Evolutionary conservation across 23 tunicate genomes (phyloP).

Genomic region (Oikopleura dioica): DNA sequence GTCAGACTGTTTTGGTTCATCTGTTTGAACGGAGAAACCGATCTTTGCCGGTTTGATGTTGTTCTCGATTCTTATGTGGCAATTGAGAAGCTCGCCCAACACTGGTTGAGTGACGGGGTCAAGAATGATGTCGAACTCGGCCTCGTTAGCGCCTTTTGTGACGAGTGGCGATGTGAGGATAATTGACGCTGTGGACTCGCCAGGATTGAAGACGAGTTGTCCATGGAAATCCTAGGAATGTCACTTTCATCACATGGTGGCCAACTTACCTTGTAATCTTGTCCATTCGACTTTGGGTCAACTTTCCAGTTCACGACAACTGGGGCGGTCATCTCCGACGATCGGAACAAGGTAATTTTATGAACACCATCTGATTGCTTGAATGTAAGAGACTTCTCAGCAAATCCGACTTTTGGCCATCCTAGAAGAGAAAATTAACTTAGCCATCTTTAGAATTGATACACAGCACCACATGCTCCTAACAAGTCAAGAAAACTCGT

Average conservation of each 20-base stretch:
- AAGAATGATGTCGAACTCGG: not conserved
- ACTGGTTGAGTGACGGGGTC: not conserved
- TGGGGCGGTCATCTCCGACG: not conserved
- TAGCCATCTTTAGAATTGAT: no score
- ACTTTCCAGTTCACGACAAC: not conserved
- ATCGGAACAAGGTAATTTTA: not conserved
- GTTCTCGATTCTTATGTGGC: not conserved
- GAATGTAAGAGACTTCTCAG: not conserved
- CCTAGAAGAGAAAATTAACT: not conserved
- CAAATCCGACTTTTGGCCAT: conserved; percentile 2
- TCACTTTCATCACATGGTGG: no score
- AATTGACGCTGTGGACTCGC: not conserved
- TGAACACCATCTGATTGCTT: conserved; percentile 1
- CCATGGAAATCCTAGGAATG: conserved; percentile 1
- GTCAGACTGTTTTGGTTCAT: not conserved
- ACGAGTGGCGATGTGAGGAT: not conserved
- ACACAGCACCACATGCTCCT: no score
- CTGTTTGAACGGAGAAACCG: not conserved
- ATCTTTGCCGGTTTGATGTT: not conserved
- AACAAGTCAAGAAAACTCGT: no score
- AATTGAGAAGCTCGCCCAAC: not conserved
- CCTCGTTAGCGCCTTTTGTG: not conserved
- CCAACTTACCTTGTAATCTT: no score
- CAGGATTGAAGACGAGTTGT: not conserved
- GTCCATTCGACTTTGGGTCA: not conserved